Conservation (phyloP, 1,140 invertebrate genomes). For the Calephelis nemesis region DNA sequence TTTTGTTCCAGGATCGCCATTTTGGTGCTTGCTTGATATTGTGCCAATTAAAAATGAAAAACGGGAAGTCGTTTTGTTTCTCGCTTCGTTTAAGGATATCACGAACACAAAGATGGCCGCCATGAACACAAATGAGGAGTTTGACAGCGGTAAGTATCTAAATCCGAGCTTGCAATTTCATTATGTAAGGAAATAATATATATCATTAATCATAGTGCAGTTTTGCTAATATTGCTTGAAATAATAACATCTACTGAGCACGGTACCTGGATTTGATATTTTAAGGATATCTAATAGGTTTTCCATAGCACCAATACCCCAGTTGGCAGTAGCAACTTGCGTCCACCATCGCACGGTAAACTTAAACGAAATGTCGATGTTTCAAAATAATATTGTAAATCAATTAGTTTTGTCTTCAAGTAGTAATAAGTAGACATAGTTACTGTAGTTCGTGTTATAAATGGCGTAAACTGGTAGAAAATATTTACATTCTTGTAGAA, state of each 20-base stretch:
- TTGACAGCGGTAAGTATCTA: conserved; percentile 87
- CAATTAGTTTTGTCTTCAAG: too few relatives aligned
- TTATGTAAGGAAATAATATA: conserved; percentile 28
- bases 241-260: conserved; percentile 59
- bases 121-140: conserved; percentile 88
- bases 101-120: conserved; percentile 93
- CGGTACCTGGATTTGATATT: conserved; percentile 49
- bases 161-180: conserved; percentile 23
- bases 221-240: conserved; percentile 16
- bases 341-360: conserved; percentile 69
- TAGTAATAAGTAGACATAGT: not conserved
- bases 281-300: conserved; percentile 51
- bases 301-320: conserved; percentile 62
- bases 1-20: conserved; percentile 86
- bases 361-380: conserved; percentile 45
- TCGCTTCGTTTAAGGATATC: conserved; percentile 98
- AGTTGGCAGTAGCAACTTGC: conserved; percentile 62
- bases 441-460: too few relatives aligned
- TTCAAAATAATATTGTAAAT: not conserved
- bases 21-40: conserved; percentile 98
- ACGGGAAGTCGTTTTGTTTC: conserved; percentile 96
- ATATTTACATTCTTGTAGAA: too few relatives aligned
- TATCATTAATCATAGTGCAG: conserved; percentile 3
- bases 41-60: conserved; percentile 99
- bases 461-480: too few relatives aligned